Base-by-base conservation (phyloP, 2,797 vertebrate genomes). In the Chaetodon trifasciatus region DNA sequence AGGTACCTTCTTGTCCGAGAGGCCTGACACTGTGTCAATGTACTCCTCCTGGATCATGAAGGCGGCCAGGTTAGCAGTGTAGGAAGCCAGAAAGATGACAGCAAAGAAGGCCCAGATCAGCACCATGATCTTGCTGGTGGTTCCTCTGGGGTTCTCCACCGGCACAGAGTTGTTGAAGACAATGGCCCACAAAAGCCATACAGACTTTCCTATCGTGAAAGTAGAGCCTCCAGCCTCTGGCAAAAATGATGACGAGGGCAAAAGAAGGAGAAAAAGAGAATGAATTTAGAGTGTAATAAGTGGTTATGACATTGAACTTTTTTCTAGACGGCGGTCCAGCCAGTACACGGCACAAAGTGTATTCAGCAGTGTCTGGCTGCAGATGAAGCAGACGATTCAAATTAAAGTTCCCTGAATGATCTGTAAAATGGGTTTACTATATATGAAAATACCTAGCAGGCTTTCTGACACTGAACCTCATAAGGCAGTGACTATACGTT, bases 1-100 rank as follows among this genome's bases (percentile, higher is more conserved):
- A 68, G 53, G 77, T 93, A 98, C 98, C 97, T 98, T 98, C 85
- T 96, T 96, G 94, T 99, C 98, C 4, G 97, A 98, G 89, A 99
- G 97, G 47, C 98, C 97, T 19, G 98, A 99, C 78, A 99, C 97
- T 0, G 97, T 98, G 94, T 99, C 98, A 67, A 98, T 97, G 52
- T 98, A 99, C 88, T 99, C 97, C 90, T 98, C 97, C 90, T 99
- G 97, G 93, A 98, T 98, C 97, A 98, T 98, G 93, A 98, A 98
- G 87, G 97, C 97, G 0, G 97, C 97, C 93, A 98, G 95, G 95
- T 99, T 98, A 90, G 97, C 97, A 5, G 97, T 99, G 92, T 99
- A 98, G 91, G 97, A 98, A 92, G 97, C 97, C 74, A 99, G 96
- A 92, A 99, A 99, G 93, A 99, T 99, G 93, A 99, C 97, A 8